Evolutionary conservation across 1,140 invertebrate genomes (phyloP), one percentile per base, ranked within the genome.

Genomic region (Hesperophylax magnus): DNA sequence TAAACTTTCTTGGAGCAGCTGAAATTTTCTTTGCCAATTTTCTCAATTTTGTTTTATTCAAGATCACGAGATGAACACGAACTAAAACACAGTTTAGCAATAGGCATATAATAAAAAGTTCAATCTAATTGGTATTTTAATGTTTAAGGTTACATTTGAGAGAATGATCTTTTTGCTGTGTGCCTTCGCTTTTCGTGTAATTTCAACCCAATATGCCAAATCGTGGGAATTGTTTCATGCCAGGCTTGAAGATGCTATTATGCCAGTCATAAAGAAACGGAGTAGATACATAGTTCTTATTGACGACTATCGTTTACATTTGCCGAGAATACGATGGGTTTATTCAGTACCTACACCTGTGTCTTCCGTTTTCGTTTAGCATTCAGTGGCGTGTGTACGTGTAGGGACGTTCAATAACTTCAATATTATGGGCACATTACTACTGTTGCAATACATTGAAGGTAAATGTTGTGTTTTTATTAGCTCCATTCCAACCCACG

Each of bases 281-380:
- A 79, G 77, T 47, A 47, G 39, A 47, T 47, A 14, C 39, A 47
- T 47, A 47, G 39, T 74, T 63, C 52, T 53, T 76, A 79, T 82
- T 82, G 81, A 82, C 78, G 81, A 78, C 78, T 71, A 77, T 80
- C 78, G 78, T 82, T 82, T 82, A 82, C 81, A 82, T 80, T 82
- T 65, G 72, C 75, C 80, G 53, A 56, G 58, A 82, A 82, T 77
- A 79, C 80, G 78, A 82, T 67, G 17, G 78, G 74, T 81, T 81
- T 81, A 76, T 82, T 78, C 79, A 31, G 78, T 80, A 47, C 39
- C 39, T 47, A 72, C 81, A 80, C 78, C 81, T 82, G 81, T 56
- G 78, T 15, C 81, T 78, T 24, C 54, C 34, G 52, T 47, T 47
- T 47, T 47, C 39, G 39, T 17, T 67, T 67, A 27, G 4, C 17